Evolutionary conservation across 2,888 invertebrate species (phyloP), one percentile per base, ranked within the genome.

Genomic region (Plutella xylostella): DNA sequence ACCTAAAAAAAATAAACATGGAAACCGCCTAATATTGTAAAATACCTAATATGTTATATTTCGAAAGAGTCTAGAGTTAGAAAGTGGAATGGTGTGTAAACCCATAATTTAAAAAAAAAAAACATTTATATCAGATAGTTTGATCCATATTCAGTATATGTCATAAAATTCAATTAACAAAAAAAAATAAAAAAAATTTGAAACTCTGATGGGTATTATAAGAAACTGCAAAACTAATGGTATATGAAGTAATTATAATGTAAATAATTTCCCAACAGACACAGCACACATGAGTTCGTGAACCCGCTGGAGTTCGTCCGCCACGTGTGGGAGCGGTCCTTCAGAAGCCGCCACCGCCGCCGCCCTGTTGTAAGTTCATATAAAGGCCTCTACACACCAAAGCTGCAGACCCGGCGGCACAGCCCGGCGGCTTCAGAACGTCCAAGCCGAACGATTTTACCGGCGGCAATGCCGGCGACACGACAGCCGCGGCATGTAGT

Each of bases 301-400:
- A 80, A 80, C 42, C 79, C 80, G 1, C 51, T 78, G 31, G 68
- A 73, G 51, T 70, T 60, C 45, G 59, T 73, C 1, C 59, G 66
- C 34, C 65, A 63, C 33, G 49, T 63, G 17, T 70, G 70, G 72
- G 58, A 60, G 12, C 60, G 62, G 19, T 65, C 67, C 0, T 57
- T 60, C 40, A 20, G 12, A 6, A 7, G 45, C 9, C 33, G 15
- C 3, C 37, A 52, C 9, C 25, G 25, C 12, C 28, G 34, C 17
- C 28, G 19, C 25, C 35, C 40, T 11, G 21, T 45, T 11, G 37
- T 35, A 11, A 45, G 34, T 31, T 33, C 20, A n/a, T n/a, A n/a
- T n/a, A n/a, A n/a, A n/a, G n/a, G n/a, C n/a, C n/a, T n/a, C n/a
- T n/a, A n/a, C n/a, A n/a, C n/a, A n/a, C n/a, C n/a, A n/a, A n/a